Conservation (phyloP, 1,140 invertebrate genomes). For the Drosophila orosa region DNA sequence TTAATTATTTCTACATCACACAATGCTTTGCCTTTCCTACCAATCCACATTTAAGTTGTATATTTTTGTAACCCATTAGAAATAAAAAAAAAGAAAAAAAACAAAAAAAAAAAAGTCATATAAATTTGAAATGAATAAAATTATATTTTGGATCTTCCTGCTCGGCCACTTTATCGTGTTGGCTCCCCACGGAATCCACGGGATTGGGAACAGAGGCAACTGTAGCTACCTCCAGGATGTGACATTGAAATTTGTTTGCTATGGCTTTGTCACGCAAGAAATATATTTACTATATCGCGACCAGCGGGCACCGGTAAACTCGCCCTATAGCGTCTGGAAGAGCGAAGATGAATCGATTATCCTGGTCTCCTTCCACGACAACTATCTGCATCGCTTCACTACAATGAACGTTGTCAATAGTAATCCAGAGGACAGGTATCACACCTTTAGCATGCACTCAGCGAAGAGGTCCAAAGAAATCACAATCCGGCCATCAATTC, state of each 20-base stretch:
- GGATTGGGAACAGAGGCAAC: neutral
- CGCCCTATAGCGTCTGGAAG: constrained; percentile 1
- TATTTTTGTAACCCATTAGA: neutral
- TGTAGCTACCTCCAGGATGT: rapidly evolving
- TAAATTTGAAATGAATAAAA: neutral
- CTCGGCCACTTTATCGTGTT: neutral
- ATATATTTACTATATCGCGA: neutral
- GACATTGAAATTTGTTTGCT: neutral
- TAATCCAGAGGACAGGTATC: rapidly evolving
- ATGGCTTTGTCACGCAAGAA: too few species aligned
- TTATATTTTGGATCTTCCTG: neutral
- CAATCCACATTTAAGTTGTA: neutral
- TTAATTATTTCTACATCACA: neutral
- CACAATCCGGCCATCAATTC: neutral
- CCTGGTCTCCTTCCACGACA: neutral
- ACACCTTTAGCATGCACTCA: neutral
- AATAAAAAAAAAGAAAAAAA: neutral
- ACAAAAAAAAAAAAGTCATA: neutral
- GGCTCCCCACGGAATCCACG: too few species aligned
- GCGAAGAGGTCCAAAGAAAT: rapidly evolving
- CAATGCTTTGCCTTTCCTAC: neutral
- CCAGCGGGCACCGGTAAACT: neutral
- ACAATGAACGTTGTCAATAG: rapidly evolving
- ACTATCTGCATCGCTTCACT: neutral
- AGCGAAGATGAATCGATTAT: neutral